Conservation (phyloP, 2,113 vertebrate species). For the Petrocephalus zakoni region DNA sequence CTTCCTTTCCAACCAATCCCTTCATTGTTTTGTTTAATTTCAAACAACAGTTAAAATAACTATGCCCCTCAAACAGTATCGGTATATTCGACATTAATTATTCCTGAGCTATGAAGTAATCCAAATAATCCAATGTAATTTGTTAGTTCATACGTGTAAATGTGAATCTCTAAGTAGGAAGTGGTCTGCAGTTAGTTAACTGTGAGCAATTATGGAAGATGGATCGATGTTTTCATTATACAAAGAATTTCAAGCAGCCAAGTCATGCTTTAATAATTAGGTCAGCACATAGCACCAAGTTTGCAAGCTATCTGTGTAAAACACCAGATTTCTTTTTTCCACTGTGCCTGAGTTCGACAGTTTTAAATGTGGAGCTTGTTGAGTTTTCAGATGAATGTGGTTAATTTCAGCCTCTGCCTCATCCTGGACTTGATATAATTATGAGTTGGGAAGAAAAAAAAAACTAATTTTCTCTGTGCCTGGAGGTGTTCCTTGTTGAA, state of each 20-base stretch:
- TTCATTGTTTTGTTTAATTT: neutral
- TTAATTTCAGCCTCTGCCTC: neutral
- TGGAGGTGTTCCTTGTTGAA: neutral
- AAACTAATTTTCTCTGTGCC: neutral
- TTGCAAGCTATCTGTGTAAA: neutral
- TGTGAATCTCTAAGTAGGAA: neutral
- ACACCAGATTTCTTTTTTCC: neutral
- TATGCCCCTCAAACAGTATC: neutral
- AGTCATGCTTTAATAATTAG: neutral
- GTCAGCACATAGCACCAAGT: neutral
- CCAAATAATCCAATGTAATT: neutral
- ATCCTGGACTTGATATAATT: neutral
- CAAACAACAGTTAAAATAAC: neutral
- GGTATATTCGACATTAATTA: neutral
- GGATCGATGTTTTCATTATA: neutral
- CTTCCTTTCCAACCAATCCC: neutral
- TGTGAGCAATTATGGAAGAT: neutral
- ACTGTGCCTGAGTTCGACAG: neutral
- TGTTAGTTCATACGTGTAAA: neutral
- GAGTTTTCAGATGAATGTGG: constrained; percentile 1
- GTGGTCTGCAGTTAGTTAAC: neutral
- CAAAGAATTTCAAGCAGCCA: neutral
- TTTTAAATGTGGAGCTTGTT: neutral
- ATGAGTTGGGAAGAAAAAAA: neutral
- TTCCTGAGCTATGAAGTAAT: neutral